Evolutionary conservation across 1,140 invertebrate genomes (phyloP).

Genomic region (Papilio glaucus): DNA sequence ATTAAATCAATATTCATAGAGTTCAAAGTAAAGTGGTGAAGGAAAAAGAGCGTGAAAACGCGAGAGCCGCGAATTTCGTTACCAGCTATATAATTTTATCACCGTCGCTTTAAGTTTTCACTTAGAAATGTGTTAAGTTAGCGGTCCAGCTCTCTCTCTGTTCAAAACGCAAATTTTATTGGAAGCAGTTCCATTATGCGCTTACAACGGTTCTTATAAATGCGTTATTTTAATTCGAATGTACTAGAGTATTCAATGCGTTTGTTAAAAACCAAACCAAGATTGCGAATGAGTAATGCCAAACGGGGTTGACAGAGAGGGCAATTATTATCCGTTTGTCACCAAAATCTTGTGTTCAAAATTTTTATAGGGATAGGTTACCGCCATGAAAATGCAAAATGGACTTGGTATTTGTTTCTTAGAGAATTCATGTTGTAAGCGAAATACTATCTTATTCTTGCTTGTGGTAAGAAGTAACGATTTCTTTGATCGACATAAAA

Average conservation of each 20-base stretch:
- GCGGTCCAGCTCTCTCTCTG: constrained; percentile 19
- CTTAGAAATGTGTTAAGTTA: constrained; percentile 48
- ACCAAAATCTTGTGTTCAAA: no score
- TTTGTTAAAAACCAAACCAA: neutral
- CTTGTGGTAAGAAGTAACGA: no score
- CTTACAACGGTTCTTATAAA: constrained; percentile 39
- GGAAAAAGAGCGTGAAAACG: constrained; percentile 53
- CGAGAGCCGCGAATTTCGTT: constrained; percentile 47
- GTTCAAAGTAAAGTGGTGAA: constrained; percentile 29
- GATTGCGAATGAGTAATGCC: no score
- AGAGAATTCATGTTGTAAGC: no score
- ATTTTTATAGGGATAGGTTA: no score
- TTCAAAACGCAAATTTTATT: constrained; percentile 33
- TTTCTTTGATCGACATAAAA: no score
- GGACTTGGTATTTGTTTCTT: no score
- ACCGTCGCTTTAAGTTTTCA: constrained; percentile 13
- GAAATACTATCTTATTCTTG: no score
- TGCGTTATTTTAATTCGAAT: neutral
- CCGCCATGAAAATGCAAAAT: no score
- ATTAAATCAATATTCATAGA: constrained; percentile 11
- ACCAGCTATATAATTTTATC: constrained; percentile 45
- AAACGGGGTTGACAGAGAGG: no score
- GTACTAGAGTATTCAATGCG: no score
- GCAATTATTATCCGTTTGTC: no score
- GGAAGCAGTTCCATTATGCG: constrained; percentile 41